phyloP scores from a whole-genome alignment of 2,113 vertebrate species.

The Eolophus roseicapilla region DNA sequence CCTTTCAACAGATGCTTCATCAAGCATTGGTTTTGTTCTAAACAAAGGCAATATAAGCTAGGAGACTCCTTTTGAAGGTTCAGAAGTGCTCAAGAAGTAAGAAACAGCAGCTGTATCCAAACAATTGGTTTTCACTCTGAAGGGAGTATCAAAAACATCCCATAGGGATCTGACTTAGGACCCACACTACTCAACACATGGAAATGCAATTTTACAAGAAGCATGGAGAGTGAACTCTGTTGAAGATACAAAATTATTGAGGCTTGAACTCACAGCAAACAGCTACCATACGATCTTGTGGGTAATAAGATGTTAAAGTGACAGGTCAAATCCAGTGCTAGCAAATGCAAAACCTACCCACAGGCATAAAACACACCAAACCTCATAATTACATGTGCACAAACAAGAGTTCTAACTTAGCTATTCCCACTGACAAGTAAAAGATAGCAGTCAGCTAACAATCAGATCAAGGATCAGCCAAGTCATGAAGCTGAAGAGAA shows the following conservation, averaged over 20 bases:
- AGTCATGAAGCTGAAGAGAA: neutral
- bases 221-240: neutral
- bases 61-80: neutral
- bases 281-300: neutral
- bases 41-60: neutral
- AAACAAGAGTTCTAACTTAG: neutral
- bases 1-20: neutral
- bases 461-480: neutral
- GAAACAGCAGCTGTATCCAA: neutral
- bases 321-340: neutral
- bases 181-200: neutral
- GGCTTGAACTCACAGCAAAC: neutral
- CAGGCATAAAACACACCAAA: neutral
- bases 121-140: neutral
- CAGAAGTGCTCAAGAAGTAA: neutral
- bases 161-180: neutral
- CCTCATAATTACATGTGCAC: neutral
- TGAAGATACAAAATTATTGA: neutral
- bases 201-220: accelerated
- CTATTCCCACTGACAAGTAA: neutral
- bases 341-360: neutral
- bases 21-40: neutral
- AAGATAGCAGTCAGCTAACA: neutral
- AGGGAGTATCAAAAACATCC: neutral
- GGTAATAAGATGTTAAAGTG: neutral